Evolutionary conservation across 2,113 vertebrate species (phyloP), one percentile per base, ranked within the genome.

Genomic region (Burhinus bistriatus): DNA sequence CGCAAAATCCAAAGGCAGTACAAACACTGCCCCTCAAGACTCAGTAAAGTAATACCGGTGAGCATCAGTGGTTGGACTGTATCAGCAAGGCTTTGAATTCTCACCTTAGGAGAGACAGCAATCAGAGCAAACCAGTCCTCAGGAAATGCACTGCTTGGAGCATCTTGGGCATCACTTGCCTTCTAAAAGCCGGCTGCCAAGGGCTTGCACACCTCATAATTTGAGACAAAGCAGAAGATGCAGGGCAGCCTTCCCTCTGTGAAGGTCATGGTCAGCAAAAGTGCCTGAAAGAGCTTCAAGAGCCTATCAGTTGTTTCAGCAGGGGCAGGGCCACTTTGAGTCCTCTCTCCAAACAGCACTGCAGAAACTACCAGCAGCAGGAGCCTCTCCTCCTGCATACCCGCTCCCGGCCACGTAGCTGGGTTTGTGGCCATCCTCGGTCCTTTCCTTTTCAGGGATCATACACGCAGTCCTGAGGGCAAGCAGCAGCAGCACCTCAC

Each of bases 381-480:
- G 18, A 77, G 17, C 16, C 52, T 62, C 21, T 42, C 14, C 40
- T 71, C 51, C 62, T 23, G 27, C 0, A 0, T 29, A 64, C 34
- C 52, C 49, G 57, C 14, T 29, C 13, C 22, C 1, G 1, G 45
- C 6, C 54, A 38, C 1, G 0, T 2, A 76, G 78, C 57, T 25
- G 47, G 18, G 26, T 47, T 26, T 0, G 0, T 17, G 19, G 38
- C 44, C 64, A 40, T 22, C 36, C 72, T 61, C 12, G 0, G 5
- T 34, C 22, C 62, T 34, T 61, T 61, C 32, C 17, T 49, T 38
- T 30, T 22, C 58, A 29, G 68, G 34, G 38, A 55, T 65, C 40
- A 6, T 12, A 9, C 13, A 29, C 18, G 2, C 0, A 1, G 32
- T 13, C 40, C 76, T 20, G 8, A 4, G 9, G 21, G 11, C 0